Evolutionary conservation across 2,888 invertebrate genomes (phyloP).

Genomic region (Acheta domesticus): DNA sequence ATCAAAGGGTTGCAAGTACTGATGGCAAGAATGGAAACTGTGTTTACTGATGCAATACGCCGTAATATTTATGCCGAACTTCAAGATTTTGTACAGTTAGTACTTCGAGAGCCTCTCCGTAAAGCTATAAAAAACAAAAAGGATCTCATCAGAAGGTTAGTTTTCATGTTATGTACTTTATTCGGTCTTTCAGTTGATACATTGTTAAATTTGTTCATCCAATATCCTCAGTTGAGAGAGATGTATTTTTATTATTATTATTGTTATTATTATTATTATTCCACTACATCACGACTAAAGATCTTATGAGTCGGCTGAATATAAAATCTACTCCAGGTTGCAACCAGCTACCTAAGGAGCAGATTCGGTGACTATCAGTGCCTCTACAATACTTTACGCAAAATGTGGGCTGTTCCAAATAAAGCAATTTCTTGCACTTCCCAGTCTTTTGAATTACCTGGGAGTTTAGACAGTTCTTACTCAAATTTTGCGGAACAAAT

Average conservation of each 20-base stretch:
- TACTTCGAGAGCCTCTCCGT: constrained; percentile 83
- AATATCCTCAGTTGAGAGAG: neutral
- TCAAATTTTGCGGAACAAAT: too few species aligned
- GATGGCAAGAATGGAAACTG: constrained; percentile 96
- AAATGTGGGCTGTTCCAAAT: too few species aligned
- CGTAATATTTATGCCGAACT: constrained; percentile 92
- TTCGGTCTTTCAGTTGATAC: neutral
- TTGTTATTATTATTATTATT: too few species aligned
- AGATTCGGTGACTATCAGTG: too few species aligned
- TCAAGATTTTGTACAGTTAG: constrained; percentile 92
- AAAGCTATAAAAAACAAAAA: constrained; percentile 98
- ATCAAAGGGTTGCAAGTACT: constrained; percentile 96
- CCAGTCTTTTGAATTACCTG: too few species aligned
- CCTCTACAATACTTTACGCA: too few species aligned
- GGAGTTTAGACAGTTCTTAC: too few species aligned
- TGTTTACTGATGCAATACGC: constrained; percentile 86
- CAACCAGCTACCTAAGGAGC: too few species aligned
- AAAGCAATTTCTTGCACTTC: too few species aligned
- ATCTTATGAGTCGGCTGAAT: too few species aligned
- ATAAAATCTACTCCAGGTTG: too few species aligned
- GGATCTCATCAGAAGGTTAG: constrained; percentile 79
- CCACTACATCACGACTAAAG: too few species aligned
- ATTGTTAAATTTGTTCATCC: neutral
- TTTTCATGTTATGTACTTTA: constrained; percentile 36
- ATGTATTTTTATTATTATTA: neutral